Percentiles rank a stretch among this genome's conserved stretches.
These are phyloP conservation scores for Mesoligia furuncula DNA, from an alignment of 2,888 invertebrate species.

Conservation along the genomic window DNA sequence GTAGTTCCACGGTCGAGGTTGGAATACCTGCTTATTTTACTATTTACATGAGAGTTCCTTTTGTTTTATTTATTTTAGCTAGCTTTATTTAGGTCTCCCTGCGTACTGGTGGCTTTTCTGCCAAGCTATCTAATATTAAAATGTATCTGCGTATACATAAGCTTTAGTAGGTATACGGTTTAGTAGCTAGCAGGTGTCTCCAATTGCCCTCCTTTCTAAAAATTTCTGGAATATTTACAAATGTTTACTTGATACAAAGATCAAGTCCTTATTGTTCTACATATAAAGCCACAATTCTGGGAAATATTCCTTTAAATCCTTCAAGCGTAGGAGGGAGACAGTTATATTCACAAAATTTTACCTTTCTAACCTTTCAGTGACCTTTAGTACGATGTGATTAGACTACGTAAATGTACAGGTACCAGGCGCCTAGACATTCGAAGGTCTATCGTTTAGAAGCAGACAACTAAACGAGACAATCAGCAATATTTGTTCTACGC, in stretches of 20 bases:
- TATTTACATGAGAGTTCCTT: constrained; percentile 25
- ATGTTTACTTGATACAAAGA: not conserved
- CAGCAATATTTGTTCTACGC: constrained; percentile 48
- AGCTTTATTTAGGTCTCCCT: not conserved
- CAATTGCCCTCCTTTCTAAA: not conserved
- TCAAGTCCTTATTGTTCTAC: not conserved
- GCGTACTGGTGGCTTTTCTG: not conserved
- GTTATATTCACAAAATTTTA: not conserved
- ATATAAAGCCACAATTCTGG: not conserved
- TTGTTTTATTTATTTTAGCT: constrained; percentile 27
- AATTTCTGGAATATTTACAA: not conserved
- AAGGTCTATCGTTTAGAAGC: constrained; percentile 26
- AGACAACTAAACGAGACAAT: constrained; percentile 35
- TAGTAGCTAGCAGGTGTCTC: not conserved
- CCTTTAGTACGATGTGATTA: constrained; percentile 2
- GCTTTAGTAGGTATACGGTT: not conserved
- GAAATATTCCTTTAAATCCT: not conserved
- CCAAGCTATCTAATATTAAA: not conserved
- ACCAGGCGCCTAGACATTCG: constrained; percentile 20
- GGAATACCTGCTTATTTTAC: constrained; percentile 29
- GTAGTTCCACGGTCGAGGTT: constrained; percentile 20
- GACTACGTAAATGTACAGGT: constrained; percentile 1
- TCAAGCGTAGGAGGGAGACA: not conserved
- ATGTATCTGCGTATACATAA: not conserved
- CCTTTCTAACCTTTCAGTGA: not conserved